phyloP scores from a whole-genome alignment of 2,797 vertebrate genomes.

The Sus cebifrons region DNA sequence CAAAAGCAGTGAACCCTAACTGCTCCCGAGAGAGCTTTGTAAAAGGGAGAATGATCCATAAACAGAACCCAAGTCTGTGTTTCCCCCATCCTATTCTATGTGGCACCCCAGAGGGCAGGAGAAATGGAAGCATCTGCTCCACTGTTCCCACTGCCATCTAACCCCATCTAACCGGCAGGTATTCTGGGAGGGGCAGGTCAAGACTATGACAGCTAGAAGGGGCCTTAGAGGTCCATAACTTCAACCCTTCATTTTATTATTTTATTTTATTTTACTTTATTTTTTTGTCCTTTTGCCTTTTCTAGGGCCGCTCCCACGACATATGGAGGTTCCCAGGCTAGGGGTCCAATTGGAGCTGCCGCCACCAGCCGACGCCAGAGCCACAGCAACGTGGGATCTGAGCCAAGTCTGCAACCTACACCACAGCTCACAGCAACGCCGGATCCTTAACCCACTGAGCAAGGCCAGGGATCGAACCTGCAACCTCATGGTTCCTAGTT shows the following conservation, averaged over 20 bases:
- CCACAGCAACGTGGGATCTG: too few relatives aligned
- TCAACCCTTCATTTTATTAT: neutral
- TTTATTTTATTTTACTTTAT: too few relatives aligned
- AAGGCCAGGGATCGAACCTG: too few relatives aligned
- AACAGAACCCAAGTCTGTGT: slow-evolving; percentile 56
- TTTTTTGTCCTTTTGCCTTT: too few relatives aligned
- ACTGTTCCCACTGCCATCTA: slow-evolving; percentile 2
- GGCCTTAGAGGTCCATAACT: neutral
- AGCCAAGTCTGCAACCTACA: too few relatives aligned
- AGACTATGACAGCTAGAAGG: slow-evolving; percentile 33
- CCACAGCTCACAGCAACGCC: too few relatives aligned
- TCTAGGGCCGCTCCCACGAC: too few relatives aligned
- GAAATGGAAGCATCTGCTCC: slow-evolving; percentile 26
- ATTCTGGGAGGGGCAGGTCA: slow-evolving; percentile 38
- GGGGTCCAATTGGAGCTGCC: too few relatives aligned
- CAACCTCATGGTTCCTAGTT: too few relatives aligned
- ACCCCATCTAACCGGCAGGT: neutral
- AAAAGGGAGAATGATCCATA: slow-evolving; percentile 50
- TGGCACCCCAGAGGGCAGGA: neutral
- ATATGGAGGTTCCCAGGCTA: too few relatives aligned
- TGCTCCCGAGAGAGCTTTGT: slow-evolving; percentile 40
- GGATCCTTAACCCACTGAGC: too few relatives aligned
- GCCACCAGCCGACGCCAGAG: too few relatives aligned
- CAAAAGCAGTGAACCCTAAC: slow-evolving; percentile 34
- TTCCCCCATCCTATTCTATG: slow-evolving; percentile 1